A percentile compares a stretch with the other conserved stretches of the same genome.
Conservation (phyloP, 2,888 invertebrate genomes). For the Eupelmus urozonus region DNA sequence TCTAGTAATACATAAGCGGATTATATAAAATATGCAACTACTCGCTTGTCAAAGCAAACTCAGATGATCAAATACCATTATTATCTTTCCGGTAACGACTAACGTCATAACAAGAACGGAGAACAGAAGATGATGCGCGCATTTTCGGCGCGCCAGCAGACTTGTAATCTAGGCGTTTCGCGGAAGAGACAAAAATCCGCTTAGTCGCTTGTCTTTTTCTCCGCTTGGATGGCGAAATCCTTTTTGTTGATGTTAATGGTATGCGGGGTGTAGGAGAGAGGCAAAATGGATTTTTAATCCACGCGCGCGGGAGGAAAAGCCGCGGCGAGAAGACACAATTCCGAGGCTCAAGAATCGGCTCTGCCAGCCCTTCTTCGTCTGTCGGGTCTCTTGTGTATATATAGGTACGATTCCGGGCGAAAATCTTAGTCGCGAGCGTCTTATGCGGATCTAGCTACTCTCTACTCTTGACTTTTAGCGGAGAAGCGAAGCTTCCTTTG, state of each 20-base stretch:
- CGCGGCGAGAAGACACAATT: constrained; percentile 1
- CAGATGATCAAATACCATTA: constrained; percentile 2
- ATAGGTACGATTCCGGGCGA: no score
- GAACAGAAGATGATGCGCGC: no score
- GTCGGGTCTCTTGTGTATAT: no score
- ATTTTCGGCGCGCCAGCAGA: no score
- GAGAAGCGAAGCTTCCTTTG: no score
- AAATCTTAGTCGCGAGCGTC: no score
- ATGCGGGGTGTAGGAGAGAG: neutral
- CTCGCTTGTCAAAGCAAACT: neutral
- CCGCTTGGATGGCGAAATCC: constrained; percentile 12
- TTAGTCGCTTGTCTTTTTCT: constrained; percentile 8
- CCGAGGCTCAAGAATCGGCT: constrained; percentile 24
- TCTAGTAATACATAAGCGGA: no score
- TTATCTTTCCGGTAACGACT: neutral
- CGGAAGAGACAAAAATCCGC: constrained; percentile 17
- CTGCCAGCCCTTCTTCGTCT: no score
- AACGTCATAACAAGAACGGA: neutral
- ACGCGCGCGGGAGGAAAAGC: neutral
- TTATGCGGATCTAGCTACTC: no score
- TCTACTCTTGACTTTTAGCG: no score
- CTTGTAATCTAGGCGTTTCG: constrained; percentile 12
- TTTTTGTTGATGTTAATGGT: constrained; percentile 33
- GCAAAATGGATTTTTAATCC: constrained; percentile 38
- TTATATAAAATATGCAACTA: no score